Evolutionary conservation across 2,113 vertebrate species (phyloP).

Genomic region (Pomatorhinus ruficollis): DNA sequence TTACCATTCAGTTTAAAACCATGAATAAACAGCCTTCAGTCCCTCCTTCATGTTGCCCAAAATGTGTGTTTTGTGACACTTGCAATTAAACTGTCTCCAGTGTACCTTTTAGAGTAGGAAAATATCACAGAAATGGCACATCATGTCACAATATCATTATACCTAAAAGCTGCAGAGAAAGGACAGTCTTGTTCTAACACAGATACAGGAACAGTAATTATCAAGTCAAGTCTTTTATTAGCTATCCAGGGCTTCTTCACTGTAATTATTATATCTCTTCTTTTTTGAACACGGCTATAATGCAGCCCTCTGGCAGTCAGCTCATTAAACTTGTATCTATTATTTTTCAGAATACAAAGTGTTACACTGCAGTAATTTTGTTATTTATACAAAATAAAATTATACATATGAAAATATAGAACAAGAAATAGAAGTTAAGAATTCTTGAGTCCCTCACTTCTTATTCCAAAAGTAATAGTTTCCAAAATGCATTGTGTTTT

Average conservation of each 20-base stretch:
- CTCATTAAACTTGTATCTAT: not conserved
- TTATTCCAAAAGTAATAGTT: not conserved
- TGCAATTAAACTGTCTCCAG: not conserved
- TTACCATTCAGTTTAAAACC: not conserved
- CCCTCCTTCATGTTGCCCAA: not conserved
- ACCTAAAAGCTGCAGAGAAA: not conserved
- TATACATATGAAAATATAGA: not conserved
- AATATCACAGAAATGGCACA: not conserved
- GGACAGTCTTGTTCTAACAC: not conserved
- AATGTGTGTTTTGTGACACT: not conserved
- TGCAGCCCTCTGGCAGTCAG: not conserved
- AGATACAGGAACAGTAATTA: not conserved
- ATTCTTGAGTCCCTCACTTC: not conserved
- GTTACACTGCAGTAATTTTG: not conserved
- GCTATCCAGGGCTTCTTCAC: not conserved
- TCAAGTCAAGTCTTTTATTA: not conserved
- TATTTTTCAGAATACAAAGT: not conserved
- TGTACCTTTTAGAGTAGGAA: not conserved
- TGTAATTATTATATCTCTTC: not conserved
- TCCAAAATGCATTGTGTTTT: not conserved
- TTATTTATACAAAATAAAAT: not conserved
- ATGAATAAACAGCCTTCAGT: not conserved
- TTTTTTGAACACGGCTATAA: not conserved
- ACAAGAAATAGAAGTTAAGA: not conserved
- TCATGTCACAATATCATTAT: not conserved